Evolutionary conservation across 2,888 invertebrate species (phyloP), one percentile per base, ranked within the genome.

Genomic region (Eueremaeus valkanovi): DNA sequence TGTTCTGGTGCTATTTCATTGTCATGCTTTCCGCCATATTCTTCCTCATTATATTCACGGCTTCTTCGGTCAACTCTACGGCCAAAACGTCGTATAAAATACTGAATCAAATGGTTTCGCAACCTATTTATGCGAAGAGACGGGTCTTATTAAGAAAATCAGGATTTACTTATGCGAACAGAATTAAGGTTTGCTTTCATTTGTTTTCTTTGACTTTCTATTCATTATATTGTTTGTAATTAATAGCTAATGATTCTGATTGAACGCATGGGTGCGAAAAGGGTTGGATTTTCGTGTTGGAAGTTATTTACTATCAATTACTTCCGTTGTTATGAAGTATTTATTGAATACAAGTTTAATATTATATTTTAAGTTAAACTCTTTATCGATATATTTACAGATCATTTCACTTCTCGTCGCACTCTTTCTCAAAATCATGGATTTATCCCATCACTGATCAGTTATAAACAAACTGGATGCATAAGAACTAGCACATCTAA

Each of bases 271-370:
- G 61, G 31, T 11, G n/a, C 29, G 1, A 16, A 31, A 6, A 61
- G 11, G 3, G 61, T 61, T 29, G 61, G 61, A 27, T 33, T 61
- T 11, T 31, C 61, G 18, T 31, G 31, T 33, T 61, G 61, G 61
- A 33, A 31, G 33, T 33, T 61, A 33, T 61, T 61, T 33, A 61
- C 61, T 33, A 61, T 61, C 18, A 61, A 61, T 61, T 33, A 61
- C n/a, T 61, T 61, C 11, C 29, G 61, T 31, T 61, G 61, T 61
- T 61, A 61, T 61, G 61, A 61, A 61, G 61, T 61, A n/a, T n/a
- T n/a, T n/a, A n/a, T n/a, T n/a, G n/a, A n/a, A n/a, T n/a, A n/a
- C n/a, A n/a, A n/a, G n/a, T n/a, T n/a, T n/a, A n/a, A n/a, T n/a
- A n/a, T n/a, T n/a, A n/a, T n/a, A n/a, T n/a, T n/a, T n/a, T n/a